These are phyloP conservation scores for Siniperca scherzeri DNA, from an alignment of 2,797 vertebrate species.

Conservation along the genomic window DNA sequence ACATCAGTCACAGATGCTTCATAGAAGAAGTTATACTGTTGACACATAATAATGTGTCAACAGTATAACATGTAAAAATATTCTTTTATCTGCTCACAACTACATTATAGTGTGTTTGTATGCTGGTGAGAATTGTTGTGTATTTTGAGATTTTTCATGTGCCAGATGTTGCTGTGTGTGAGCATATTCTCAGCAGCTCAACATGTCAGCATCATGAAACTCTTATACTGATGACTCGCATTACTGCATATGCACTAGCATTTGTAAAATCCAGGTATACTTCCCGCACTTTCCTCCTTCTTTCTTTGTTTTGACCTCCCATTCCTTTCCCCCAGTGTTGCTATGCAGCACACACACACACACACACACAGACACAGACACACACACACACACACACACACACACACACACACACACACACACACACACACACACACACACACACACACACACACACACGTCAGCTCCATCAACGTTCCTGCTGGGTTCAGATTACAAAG, in stretches of 20 bases:
- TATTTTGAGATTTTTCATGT: not conserved
- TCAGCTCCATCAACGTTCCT: constrained; percentile 70
- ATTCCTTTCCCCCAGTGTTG: constrained; percentile 41
- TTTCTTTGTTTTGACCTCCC: constrained; percentile 42
- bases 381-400: not conserved
- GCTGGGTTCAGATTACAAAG: constrained; percentile 80
- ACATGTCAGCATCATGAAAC: constrained; percentile 13
- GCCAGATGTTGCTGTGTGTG: constrained; percentile 7
- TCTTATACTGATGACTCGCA: constrained; percentile 2
- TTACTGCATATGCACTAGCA: constrained; percentile 1
- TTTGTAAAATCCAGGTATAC: constrained; percentile 11
- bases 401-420: constrained; percentile 7
- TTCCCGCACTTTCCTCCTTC: constrained; percentile 11
- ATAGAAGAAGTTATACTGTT: not conserved
- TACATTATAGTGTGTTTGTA: not conserved
- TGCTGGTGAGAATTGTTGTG: not conserved
- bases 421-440: constrained; percentile 21
- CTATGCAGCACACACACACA: constrained; percentile 39
- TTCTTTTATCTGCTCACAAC: not conserved
- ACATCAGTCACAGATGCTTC: not conserved
- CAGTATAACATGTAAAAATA: not conserved
- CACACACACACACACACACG: constrained; percentile 23
- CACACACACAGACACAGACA: not conserved
- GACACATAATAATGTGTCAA: too few species aligned
- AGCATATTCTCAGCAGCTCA: constrained; percentile 6